Evolutionary conservation across 2,888 invertebrate genomes (phyloP).

Genomic region (Schizotus pectinicornis): DNA sequence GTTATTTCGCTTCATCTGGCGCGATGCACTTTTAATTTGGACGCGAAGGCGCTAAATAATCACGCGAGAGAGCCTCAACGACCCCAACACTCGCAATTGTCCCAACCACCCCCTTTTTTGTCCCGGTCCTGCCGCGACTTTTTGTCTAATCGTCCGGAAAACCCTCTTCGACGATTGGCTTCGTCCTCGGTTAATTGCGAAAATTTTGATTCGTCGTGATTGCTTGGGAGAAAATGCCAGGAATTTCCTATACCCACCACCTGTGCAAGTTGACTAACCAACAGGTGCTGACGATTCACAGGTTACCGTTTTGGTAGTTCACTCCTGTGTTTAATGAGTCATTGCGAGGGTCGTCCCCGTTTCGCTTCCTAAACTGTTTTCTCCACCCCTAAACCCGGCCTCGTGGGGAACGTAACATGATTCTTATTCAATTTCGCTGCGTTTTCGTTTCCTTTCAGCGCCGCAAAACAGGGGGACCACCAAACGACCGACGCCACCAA

Average conservation of each 20-base stretch:
- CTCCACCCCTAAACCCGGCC: constrained; percentile 8
- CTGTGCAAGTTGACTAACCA: constrained; percentile 6
- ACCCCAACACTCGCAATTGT: no score
- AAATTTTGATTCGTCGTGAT: no score
- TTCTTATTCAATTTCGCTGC: no score
- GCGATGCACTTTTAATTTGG: constrained; percentile 18
- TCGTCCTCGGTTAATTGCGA: no score
- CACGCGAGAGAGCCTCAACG: background rate
- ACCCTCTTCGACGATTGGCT: no score
- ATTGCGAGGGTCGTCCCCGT: constrained; percentile 4
- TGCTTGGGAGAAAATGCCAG: background rate
- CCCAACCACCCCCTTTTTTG: no score
- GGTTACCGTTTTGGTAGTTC: constrained; percentile 10
- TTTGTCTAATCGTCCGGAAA: no score
- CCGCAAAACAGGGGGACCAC: no score
- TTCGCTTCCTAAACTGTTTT: constrained; percentile 16
- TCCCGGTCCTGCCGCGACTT: no score
- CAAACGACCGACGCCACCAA: no score
- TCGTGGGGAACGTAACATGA: no score
- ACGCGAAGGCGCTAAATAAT: constrained; percentile 1
- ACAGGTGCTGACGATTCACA: constrained; percentile 19
- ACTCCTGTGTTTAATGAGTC: constrained; percentile 16
- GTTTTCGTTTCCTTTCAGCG: no score
- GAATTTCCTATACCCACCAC: constrained; percentile 20
- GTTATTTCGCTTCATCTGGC: constrained; percentile 37